Base-by-base conservation (phyloP, 92 coral and sea anemone genomes). In the Micromussa lordhowensis region DNA sequence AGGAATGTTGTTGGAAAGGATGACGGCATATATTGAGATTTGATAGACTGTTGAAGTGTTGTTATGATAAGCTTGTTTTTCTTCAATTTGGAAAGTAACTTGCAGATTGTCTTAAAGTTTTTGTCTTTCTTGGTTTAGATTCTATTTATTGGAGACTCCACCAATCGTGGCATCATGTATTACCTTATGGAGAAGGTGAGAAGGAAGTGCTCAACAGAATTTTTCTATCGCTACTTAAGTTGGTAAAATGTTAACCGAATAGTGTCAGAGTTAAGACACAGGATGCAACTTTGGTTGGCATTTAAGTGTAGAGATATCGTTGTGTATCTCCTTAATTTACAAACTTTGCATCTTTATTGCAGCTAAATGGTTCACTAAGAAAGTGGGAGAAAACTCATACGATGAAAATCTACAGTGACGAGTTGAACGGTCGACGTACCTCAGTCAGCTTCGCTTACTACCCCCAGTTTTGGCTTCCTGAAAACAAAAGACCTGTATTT, bases 401-500 rank as follows among this genome's bases (percentile, higher is more conserved):
- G 7, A 95, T 93, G 96, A 92, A 89, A 80, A 85, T 92, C n/a
- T 95, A 91, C 81, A 89, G 94, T 81, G 90, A 94, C 57, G 92
- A 93, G 78, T 79, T 95, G 26, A 95, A 93, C 85, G 94, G 91
- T 35, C 88, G 89, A 26, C 92, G 93, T 12, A 95, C 98, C 40
- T 92, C 98, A 14, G 96, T 95, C 77, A 95, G 98, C 81, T 95
- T 91, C 73, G 98, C 98, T 15, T 95, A 95, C 79, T 93, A 93
- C 54, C 98, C 98, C 35, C 98, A 95, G 91, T 95, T 93, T 86
- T 95, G 98, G 98, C 86, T 92, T 29, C 93, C 96, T 14, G 70
- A 85, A 24, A 89, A 92, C 40, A 90, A 87, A 66, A 95, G 90
- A 80, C 95, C 95, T 40, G 92, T 61, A 10, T 95, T 95, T 70